Base-by-base conservation (phyloP, 2,888 invertebrate species). In the Asteroscopus sphinx region DNA sequence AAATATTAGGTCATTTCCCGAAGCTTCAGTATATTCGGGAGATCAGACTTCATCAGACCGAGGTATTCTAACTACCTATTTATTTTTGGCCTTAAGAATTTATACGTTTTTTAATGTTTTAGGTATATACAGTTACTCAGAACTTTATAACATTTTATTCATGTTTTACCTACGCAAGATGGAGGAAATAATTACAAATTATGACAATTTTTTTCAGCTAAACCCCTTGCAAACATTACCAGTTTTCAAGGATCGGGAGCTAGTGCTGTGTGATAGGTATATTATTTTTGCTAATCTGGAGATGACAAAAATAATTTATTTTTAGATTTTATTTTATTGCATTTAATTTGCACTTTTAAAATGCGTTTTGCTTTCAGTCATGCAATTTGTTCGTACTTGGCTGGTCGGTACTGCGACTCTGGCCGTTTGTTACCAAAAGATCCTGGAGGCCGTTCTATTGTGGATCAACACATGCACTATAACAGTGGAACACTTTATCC, bases 211-310 rank as follows among this genome's bases (percentile, higher is more conserved):
- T 64, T 85, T 86, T 33, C 88, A 95, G 96, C 90, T 96, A 84
- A 96, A 96, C 83, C 96, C 96, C 7, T 94, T 95, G 62, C 95
- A 95, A 77, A 95, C 96, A 1, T 90, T 96, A 64, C 96, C 96
- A 13, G 94, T 96, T 37, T 83, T 96, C 60, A 92, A 95, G 64
- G 96, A 96, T 72, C 93, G 94, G 52, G 95, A 95, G 35, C 92
- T 95, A 40, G 85, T 92, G 35, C 79, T 96, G 37, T 92, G 91
- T 80, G 96, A 96, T 81, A 96, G 96, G 82, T 96, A 95, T 58
- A 91, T 37, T 5, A n/a, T 46, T 36, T 46, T 46, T 13, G 17
- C 40, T 28, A 6, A 6, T 13, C 8, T 26, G 8, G 7, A 26
- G 26, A 26, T 5, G 26, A 26, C 1, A 21, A 4, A 4, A n/a